Conservation (phyloP, 2,888 invertebrate genomes). For the Hypena proboscidalis region DNA sequence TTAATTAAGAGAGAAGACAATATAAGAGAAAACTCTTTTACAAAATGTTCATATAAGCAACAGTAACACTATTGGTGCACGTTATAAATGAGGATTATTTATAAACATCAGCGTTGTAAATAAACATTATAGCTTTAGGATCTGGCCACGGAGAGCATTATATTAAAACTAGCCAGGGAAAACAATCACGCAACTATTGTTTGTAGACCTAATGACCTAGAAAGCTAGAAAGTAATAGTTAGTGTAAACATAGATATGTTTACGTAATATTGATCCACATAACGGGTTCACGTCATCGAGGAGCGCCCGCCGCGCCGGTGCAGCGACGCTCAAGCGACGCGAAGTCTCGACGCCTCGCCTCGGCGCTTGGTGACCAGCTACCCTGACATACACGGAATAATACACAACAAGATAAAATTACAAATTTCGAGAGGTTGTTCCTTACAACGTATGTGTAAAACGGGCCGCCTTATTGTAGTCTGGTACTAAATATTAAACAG, state of each 20-base stretch:
- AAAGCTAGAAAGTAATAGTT: conserved; percentile 26
- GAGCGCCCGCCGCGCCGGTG: conserved; percentile 9
- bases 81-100: conserved; percentile 10
- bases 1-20: no score
- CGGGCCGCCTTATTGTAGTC: no score
- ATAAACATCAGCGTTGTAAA: conserved; percentile 5
- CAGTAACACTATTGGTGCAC: conserved; percentile 1
- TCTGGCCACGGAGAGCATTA: no score
- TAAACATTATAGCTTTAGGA: conserved; percentile 11
- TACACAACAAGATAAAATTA: no score
- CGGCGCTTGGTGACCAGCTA: conserved; percentile 12
- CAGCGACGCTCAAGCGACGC: conserved; percentile 8
- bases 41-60: background rate
- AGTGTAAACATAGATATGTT: conserved; percentile 18
- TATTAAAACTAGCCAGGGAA: background rate
- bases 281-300: conserved; percentile 34
- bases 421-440: no score
- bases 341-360: conserved; percentile 10
- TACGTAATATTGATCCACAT: conserved; percentile 50
- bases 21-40: no score
- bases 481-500: no score
- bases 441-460: no score
- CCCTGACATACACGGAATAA: no score
- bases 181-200: conserved; percentile 5
- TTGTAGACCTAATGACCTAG: conserved; percentile 32